Percentiles rank a stretch among this genome's conserved stretches.
Conservation (phyloP, 2,888 invertebrate genomes). For the Unio delphinus region DNA sequence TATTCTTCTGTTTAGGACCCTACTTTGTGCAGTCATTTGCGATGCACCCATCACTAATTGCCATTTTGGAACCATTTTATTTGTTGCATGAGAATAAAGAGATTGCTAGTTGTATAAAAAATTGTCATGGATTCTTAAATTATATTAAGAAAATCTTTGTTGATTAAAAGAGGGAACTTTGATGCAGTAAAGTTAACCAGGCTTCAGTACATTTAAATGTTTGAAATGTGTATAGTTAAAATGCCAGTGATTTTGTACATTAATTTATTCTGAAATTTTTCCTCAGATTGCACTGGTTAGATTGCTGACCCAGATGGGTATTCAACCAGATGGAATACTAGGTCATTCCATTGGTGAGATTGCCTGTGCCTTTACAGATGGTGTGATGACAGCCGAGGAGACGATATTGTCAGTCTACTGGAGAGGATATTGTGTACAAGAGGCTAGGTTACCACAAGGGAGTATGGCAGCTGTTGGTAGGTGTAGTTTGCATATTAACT, state of each 20-base stretch:
- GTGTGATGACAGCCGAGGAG: conserved; percentile 93
- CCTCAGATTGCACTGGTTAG: conserved; percentile 89
- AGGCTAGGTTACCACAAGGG: conserved; percentile 64
- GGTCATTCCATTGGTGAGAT: conserved; percentile 97
- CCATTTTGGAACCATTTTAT: no score
- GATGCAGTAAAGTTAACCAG: no score
- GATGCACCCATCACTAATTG: no score
- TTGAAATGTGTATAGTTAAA: no score
- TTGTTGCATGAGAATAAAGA: no score
- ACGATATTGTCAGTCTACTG: conserved; percentile 94
- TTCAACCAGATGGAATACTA: conserved; percentile 92
- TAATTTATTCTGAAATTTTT: not conserved
- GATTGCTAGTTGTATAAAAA: no score
- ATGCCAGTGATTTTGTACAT: not conserved
- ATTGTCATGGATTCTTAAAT: no score
- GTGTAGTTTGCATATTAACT: conserved; percentile 11
- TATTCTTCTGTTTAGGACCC: no score
- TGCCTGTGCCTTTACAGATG: conserved; percentile 98
- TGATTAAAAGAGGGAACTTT: no score
- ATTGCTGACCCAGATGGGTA: conserved; percentile 80
- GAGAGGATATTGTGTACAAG: conserved; percentile 75
- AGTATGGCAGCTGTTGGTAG: conserved; percentile 70
- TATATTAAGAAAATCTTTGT: no score
- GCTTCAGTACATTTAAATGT: no score
- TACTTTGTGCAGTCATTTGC: no score